Conservation (phyloP, 2,888 invertebrate species). For the Hylaea fasciaria region DNA sequence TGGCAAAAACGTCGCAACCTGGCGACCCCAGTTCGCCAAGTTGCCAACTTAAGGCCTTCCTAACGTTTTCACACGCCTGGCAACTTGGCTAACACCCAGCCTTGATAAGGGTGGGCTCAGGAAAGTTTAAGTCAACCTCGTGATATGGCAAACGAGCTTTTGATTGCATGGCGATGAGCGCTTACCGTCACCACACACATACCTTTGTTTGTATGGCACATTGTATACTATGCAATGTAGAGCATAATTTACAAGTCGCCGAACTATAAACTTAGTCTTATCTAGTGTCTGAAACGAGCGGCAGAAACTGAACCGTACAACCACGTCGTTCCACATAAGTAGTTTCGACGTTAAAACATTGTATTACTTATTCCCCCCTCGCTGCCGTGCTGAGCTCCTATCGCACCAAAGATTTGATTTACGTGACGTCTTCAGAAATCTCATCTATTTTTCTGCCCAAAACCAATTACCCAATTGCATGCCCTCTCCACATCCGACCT, state of each 20-base stretch:
- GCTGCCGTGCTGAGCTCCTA: too few relatives aligned
- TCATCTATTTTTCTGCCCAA: not conserved
- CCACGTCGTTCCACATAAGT: too few relatives aligned
- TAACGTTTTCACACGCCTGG: conserved; percentile 16
- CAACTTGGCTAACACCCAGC: conserved; percentile 56
- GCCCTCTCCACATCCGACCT: not conserved
- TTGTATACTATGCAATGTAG: too few relatives aligned
- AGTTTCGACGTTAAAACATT: too few relatives aligned
- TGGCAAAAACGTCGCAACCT: conserved; percentile 12
- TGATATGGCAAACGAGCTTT: conserved; percentile 54
- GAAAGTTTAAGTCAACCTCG: conserved; percentile 26
- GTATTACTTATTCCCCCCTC: too few relatives aligned
- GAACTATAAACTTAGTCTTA: too few relatives aligned
- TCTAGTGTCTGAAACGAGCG: too few relatives aligned
- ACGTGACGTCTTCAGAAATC: too few relatives aligned
- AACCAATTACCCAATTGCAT: not conserved
- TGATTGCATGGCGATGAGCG: conserved; percentile 46
- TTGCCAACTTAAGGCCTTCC: conserved; percentile 7
- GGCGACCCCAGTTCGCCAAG: conserved; percentile 8
- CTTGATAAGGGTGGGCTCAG: conserved; percentile 48
- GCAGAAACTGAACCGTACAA: too few relatives aligned
- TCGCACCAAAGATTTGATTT: too few relatives aligned
- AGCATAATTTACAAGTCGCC: too few relatives aligned
- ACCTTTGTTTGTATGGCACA: not conserved
- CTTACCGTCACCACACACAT: not conserved